These are phyloP conservation scores for Limenitis camilla DNA, from an alignment of 2,888 invertebrate species.

Conservation along the genomic window DNA sequence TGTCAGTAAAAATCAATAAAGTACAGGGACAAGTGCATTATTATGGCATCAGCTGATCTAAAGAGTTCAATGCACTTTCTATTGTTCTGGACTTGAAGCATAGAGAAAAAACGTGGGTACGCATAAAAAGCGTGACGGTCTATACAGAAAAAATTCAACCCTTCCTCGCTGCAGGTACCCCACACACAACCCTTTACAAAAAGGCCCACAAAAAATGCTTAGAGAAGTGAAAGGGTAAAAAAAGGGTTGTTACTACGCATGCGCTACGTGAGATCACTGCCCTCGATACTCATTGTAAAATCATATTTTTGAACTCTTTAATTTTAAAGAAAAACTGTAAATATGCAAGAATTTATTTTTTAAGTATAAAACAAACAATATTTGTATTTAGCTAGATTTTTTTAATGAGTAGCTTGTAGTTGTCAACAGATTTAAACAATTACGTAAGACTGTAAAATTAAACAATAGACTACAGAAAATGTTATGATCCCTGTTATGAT, in stretches of 20 bases:
- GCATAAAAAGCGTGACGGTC: slow-evolving; percentile 46
- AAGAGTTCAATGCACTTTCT: slow-evolving; percentile 66
- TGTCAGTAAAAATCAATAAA: slow-evolving; percentile 59
- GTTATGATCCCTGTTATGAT: slow-evolving; percentile 5
- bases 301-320: slow-evolving; percentile 16
- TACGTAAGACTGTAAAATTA: no score
- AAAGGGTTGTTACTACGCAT: slow-evolving; percentile 73
- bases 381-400: no score
- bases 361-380: no score
- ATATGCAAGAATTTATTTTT: no score
- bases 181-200: slow-evolving; percentile 71
- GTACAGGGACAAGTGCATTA: slow-evolving; percentile 61
- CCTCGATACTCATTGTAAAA: slow-evolving; percentile 64
- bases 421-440: no score
- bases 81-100: slow-evolving; percentile 46
- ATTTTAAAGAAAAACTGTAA: no score
- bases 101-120: slow-evolving; percentile 55
- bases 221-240: slow-evolving; percentile 70
- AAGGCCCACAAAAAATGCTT: slow-evolving; percentile 68
- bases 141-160: slow-evolving; percentile 67
- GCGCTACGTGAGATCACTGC: slow-evolving; percentile 64
- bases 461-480: slow-evolving; percentile 6
- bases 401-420: no score
- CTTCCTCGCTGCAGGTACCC: slow-evolving; percentile 70
- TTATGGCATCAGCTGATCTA: slow-evolving; percentile 68